A percentile compares a stretch with the other conserved stretches of the same genome.
Conservation (phyloP, 2,888 invertebrate genomes). For the Chrysomela aeneicollis region DNA sequence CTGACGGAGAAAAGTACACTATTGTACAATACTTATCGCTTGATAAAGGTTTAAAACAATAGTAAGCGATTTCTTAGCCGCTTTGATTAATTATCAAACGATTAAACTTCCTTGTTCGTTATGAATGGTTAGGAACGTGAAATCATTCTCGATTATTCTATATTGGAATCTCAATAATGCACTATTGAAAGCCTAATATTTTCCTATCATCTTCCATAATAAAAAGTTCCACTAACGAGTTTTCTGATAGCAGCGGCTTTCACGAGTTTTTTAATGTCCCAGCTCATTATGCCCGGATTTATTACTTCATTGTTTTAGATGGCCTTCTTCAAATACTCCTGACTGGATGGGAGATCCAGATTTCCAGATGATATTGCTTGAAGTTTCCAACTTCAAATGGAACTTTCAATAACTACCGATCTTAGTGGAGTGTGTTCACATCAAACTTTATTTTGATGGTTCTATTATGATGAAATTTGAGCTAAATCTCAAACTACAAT, state of each 20-base stretch:
- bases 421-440: background rate
- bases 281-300: constrained; percentile 18
- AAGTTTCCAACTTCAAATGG: constrained; percentile 14
- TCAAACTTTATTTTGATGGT: background rate
- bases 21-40: too few species aligned
- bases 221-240: constrained; percentile 5
- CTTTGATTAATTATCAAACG: too few species aligned
- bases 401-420: background rate
- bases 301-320: constrained; percentile 17
- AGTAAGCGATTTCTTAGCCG: too few species aligned
- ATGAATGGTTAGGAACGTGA: too few species aligned
- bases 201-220: constrained; percentile 4
- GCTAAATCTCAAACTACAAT: too few species aligned
- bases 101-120: too few species aligned
- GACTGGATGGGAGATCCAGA: constrained; percentile 7
- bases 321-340: constrained; percentile 18
- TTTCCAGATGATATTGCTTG: constrained; percentile 13
- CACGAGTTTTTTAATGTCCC: constrained; percentile 16
- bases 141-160: too few species aligned
- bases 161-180: background rate
- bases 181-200: background rate
- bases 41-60: too few species aligned
- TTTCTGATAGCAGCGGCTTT: constrained; percentile 2
- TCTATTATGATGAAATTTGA: too few species aligned
- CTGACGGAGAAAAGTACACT: too few species aligned